phyloP scores from a whole-genome alignment of 2,888 invertebrate species.

The Tuberolachnus salignus region DNA sequence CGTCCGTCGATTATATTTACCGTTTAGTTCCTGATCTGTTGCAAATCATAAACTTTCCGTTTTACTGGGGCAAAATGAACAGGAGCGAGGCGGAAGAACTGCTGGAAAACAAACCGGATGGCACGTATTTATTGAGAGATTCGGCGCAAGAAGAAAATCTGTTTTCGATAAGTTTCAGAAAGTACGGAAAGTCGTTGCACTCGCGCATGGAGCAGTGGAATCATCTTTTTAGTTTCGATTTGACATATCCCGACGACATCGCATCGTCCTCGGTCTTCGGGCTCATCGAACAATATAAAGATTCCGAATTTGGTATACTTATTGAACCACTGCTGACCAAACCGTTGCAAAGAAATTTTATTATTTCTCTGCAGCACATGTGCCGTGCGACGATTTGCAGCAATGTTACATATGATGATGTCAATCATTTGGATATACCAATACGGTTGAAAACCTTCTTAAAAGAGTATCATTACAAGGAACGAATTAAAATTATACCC shows the following conservation, averaged over 20 bases:
- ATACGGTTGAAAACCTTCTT: conserved; percentile 85
- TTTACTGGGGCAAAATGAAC: conserved; percentile 99
- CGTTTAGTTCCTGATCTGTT: conserved; percentile 92
- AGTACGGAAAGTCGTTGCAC: conserved; percentile 93
- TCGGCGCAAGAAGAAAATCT: conserved; percentile 97
- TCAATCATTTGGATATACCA: conserved; percentile 85
- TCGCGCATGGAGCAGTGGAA: conserved; percentile 96
- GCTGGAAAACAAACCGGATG: conserved; percentile 92
- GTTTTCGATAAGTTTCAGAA: conserved; percentile 95
- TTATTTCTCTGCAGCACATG: conserved; percentile 90
- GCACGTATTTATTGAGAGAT: conserved; percentile 92
- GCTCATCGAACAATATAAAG: conserved; percentile 82
- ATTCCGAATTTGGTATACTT: conserved; percentile 97
- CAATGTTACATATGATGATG: conserved; percentile 84
- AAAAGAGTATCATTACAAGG: conserved; percentile 96
- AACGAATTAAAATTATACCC: conserved; percentile 81
- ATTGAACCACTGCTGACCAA: conserved; percentile 97
- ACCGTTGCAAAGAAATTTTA: conserved; percentile 83
- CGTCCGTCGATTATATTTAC: conserved; percentile 90
- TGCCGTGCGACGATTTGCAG: conserved; percentile 87
- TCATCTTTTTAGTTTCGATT: conserved; percentile 93
- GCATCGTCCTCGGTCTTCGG: conserved; percentile 86
- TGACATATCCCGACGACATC: conserved; percentile 96
- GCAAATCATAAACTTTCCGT: conserved; percentile 87
- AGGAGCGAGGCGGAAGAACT: conserved; percentile 94